These are phyloP conservation scores for Patiria pectinifera DNA, from an alignment of 53 echinoderm and acorn worm species.

Conservation along the genomic window DNA sequence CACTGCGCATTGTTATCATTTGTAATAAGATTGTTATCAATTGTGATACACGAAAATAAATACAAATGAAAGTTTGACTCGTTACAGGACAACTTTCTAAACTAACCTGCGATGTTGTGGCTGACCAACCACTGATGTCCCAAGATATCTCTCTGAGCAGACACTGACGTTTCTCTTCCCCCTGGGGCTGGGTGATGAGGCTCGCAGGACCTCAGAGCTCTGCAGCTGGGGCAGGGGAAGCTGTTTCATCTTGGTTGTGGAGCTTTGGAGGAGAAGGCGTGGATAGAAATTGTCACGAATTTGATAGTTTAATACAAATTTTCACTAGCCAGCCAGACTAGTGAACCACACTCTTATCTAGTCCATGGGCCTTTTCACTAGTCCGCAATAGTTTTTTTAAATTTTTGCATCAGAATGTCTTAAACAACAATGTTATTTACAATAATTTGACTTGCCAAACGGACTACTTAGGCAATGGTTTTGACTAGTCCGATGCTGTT, in stretches of 20 bases:
- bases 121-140: constrained; percentile 45
- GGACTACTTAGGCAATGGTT: too few relatives aligned
- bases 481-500: too few relatives aligned
- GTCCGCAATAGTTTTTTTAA: too few relatives aligned
- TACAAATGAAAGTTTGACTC: too few relatives aligned
- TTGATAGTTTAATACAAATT: neutral
- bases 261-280: constrained; percentile 21
- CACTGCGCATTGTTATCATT: too few relatives aligned
- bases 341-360: too few relatives aligned
- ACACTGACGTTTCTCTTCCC: constrained; percentile 69
- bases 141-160: constrained; percentile 74
- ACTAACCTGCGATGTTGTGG: constrained; percentile 9
- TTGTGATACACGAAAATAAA: too few relatives aligned
- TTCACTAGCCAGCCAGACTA: neutral
- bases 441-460: too few relatives aligned
- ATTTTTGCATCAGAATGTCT: too few relatives aligned
- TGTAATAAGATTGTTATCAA: too few relatives aligned
- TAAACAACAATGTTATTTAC: too few relatives aligned
- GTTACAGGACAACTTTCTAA: neutral
- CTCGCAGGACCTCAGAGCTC: constrained; percentile 25
- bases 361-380: too few relatives aligned
- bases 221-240: constrained; percentile 71
- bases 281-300: neutral
- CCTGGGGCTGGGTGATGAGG: constrained; percentile 48
- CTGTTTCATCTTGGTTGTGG: constrained; percentile 77